phyloP scores from a whole-genome alignment of 2,797 vertebrate genomes.

The Hafferia zeledoni region DNA sequence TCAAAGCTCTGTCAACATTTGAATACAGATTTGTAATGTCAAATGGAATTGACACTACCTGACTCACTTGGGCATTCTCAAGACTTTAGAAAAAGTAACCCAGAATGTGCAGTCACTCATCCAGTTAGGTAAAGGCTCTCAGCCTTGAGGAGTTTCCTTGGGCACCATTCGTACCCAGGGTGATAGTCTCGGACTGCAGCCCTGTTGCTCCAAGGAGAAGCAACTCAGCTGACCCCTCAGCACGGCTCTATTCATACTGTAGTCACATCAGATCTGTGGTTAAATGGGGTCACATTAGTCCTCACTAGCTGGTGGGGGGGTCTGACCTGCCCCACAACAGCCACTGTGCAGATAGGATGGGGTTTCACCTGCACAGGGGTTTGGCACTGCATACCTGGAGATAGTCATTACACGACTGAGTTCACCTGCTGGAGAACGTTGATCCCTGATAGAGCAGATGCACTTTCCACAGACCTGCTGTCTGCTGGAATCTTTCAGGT shows the following conservation, averaged over 20 bases:
- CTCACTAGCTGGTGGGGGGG: too few relatives aligned
- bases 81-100: too few relatives aligned
- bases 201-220: neutral
- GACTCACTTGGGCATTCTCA: too few relatives aligned
- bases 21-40: neutral
- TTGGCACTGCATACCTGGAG: too few relatives aligned
- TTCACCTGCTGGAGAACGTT: too few relatives aligned
- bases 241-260: too few relatives aligned
- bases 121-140: fast-evolving
- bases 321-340: neutral
- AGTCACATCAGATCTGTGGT: too few relatives aligned
- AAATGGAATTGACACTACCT: neutral
- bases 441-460: neutral
- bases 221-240: fast-evolving
- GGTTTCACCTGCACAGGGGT: neutral
- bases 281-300: fast-evolving
- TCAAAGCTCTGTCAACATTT: neutral
- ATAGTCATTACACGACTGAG: too few relatives aligned
- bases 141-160: neutral
- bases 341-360: fast-evolving
- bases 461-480: neutral
- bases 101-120: fast-evolving
- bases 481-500: neutral
- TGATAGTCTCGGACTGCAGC: fast-evolving
- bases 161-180: neutral